Base-by-base conservation (phyloP, 1,140 invertebrate species). In the Heliconius himera region DNA sequence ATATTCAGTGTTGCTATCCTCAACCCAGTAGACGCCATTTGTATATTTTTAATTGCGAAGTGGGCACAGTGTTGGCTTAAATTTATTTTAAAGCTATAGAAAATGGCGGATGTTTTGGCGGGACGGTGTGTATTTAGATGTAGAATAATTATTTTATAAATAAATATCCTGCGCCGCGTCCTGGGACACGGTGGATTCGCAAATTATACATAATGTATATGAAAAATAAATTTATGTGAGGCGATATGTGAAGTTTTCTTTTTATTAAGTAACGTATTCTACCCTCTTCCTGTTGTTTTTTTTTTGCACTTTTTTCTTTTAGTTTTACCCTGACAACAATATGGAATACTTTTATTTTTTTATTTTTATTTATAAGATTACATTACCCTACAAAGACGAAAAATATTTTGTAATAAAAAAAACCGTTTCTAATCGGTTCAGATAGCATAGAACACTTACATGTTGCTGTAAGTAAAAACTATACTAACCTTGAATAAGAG, bases 201-300 rank as follows among this genome's bases (percentile, higher is more conserved):
- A 92, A 91, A 92, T 92, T 94, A 93, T 94, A 94, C 91, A 93
- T 94, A 93, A 89, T 94, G 91, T 94, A 94, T 94, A 94, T 94
- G 93, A 90, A 88, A 93, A 94, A 93, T 93, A 94, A 94, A 94
- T 93, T 91, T 94, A 94, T 94, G 92, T 94, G 91, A 94, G 89
- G 79, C 78, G 78, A 84, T 78, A 41, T n/a, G 11, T 70, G 36
- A 18, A 38, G 60, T 49, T 82, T 86, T 85, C 71, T 84, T 71
- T 81, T n/a, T n/a, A n/a, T n/a, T n/a, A n/a, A n/a, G n/a, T n/a
- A 41, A 26, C 76, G 54, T 29, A 46, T 22, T 66, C 36, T 22
- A 54, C 74, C 66, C 13, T 16, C 3, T 46, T 46, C 13, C 41
- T 46, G 41, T 13, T 8, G 33, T 36, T 36, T 36, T 8, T n/a